phyloP scores from a whole-genome alignment of 2,797 vertebrate species.

The Muscicapa comitata region DNA sequence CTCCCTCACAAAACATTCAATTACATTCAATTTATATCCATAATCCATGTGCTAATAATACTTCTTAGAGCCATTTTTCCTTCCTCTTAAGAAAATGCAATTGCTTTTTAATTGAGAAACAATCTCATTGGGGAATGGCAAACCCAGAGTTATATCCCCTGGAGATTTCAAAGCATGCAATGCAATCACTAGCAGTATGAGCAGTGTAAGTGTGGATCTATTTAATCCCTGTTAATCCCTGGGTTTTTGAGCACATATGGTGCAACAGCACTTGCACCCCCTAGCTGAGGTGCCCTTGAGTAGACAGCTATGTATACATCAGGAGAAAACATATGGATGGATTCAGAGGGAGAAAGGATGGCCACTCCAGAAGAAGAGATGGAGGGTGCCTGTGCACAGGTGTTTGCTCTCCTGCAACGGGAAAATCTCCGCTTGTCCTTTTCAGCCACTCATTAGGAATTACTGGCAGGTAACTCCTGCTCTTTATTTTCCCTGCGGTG shows the following conservation, averaged over 20 bases:
- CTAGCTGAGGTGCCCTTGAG: neutral
- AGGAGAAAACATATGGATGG: fast-evolving
- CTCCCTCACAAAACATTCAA: neutral
- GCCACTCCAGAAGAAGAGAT: neutral
- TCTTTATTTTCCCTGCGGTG: neutral
- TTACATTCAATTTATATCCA: neutral
- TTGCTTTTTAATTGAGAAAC: slow-evolving; percentile 33
- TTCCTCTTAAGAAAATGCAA: neutral
- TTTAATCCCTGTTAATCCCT: neutral
- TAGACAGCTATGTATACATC: neutral
- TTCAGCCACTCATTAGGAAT: fast-evolving
- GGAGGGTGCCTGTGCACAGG: neutral
- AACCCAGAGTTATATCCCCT: neutral
- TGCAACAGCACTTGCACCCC: neutral
- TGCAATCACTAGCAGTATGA: neutral
- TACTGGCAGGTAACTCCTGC: fast-evolving
- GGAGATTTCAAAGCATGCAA: neutral
- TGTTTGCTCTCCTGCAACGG: fast-evolving
- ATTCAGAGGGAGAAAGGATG: neutral
- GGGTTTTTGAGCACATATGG: neutral
- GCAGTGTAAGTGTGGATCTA: neutral
- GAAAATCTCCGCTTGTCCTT: neutral
- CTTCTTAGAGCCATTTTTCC: neutral
- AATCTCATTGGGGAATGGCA: neutral
- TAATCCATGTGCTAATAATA: neutral